Evolutionary conservation across 2,888 invertebrate genomes (phyloP).

Genomic region (Caenorhabditis sp.): DNA sequence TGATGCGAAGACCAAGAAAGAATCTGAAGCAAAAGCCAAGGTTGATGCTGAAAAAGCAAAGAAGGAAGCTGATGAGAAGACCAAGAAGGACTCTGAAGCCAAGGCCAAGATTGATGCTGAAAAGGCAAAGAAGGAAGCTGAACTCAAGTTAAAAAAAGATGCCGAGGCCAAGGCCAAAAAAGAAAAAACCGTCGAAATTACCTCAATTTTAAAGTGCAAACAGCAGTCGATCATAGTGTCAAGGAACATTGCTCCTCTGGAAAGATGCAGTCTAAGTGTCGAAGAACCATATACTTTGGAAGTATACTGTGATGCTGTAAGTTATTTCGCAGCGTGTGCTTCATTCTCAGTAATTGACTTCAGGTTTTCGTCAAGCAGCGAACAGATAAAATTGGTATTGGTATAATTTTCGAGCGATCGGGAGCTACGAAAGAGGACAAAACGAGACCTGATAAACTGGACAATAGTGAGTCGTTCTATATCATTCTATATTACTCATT

Average conservation of each 20-base stretch:
- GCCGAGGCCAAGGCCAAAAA: conserved; percentile 4
- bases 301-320: conserved; percentile 54
- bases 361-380: conserved; percentile 67
- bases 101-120: conserved; percentile 20
- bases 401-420: conserved; percentile 70
- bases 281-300: conserved; percentile 63
- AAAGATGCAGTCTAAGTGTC: background rate
- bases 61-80: background rate
- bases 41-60: conserved; percentile 31
- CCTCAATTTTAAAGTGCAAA: conserved; percentile 36
- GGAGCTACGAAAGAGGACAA: conserved; percentile 12
- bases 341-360: background rate
- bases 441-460: conserved; percentile 43
- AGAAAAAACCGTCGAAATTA: conserved; percentile 11
- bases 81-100: background rate
- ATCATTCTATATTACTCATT: too few species aligned
- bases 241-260: conserved; percentile 17
- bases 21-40: background rate
- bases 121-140: conserved; percentile 14
- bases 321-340: background rate
- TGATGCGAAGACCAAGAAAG: background rate
- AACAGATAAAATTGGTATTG: conserved; percentile 73
- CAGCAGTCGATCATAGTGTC: conserved; percentile 40
- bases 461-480: conserved; percentile 37
- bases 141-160: conserved; percentile 7